phyloP scores from a whole-genome alignment of 1,140 invertebrate species.

The Hypsibius dujardini region DNA sequence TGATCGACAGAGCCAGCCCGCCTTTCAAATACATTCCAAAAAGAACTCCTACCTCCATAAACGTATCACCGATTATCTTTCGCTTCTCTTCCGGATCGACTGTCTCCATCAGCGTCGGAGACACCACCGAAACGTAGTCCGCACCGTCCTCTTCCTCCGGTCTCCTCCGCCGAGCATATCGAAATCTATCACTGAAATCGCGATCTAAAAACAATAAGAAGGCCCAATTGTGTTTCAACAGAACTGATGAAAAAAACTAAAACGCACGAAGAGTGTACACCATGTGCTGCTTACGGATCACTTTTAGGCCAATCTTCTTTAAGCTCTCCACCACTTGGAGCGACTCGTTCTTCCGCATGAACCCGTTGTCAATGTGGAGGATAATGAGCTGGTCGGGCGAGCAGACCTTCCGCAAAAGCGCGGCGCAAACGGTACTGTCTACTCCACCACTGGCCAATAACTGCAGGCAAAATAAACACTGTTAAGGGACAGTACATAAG shows the following conservation, averaged over 20 bases:
- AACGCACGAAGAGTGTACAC: background rate
- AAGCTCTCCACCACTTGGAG: background rate
- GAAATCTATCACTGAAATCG: background rate
- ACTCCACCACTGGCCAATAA: slow-evolving; percentile 4
- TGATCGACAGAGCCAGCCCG: no score
- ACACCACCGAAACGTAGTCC: background rate
- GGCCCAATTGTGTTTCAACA: no score
- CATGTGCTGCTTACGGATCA: background rate
- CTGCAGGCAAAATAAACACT: background rate
- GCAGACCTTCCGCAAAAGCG: background rate
- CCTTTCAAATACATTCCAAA: background rate
- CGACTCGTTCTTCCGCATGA: slow-evolving; percentile 5
- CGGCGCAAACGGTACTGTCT: slow-evolving; percentile 4
- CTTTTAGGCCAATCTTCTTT: background rate
- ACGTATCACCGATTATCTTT: slow-evolving; percentile 1
- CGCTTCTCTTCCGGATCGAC: slow-evolving; percentile 1
- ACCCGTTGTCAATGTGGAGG: background rate
- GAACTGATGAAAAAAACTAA: background rate
- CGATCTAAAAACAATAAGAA: background rate
- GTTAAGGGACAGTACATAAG: no score
- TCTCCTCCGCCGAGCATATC: background rate
- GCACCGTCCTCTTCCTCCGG: background rate
- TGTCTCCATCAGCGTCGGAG: background rate
- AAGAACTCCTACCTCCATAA: slow-evolving; percentile 5
- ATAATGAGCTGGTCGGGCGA: background rate